phyloP scores from a whole-genome alignment of 2,113 vertebrate species.

The Neodon shergylaensis region DNA sequence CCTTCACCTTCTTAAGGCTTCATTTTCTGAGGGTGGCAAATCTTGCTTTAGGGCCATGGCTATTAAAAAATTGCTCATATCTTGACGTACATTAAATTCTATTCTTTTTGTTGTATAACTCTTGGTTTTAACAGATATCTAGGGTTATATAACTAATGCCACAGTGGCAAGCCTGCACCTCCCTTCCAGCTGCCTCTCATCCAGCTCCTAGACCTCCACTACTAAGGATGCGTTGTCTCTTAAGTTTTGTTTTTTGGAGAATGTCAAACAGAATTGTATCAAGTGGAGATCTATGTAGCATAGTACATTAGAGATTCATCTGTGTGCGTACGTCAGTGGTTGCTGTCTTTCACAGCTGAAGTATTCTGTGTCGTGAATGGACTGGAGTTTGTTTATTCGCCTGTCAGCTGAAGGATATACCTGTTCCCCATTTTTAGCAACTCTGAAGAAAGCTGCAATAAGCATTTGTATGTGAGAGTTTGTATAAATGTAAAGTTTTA shows the following conservation, averaged over 20 bases:
- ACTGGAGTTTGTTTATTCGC: not conserved
- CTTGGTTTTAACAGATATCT: constrained; percentile 36
- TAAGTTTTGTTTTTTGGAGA: constrained; percentile 28
- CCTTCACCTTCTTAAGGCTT: not conserved
- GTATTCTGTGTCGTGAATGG: not conserved
- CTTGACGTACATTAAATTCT: not conserved
- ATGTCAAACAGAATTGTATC: not conserved
- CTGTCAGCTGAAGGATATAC: not conserved
- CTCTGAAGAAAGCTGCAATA: not conserved
- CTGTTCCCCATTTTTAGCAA: constrained; percentile 19
- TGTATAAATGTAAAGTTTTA: not conserved
- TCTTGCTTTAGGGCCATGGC: not conserved
- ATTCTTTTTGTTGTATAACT: not conserved
- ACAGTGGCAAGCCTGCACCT: not conserved
- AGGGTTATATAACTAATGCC: not conserved
- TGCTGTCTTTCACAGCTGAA: not conserved
- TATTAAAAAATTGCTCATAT: constrained; percentile 29
- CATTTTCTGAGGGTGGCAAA: not conserved
- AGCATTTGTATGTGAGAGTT: not conserved
- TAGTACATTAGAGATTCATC: not conserved
- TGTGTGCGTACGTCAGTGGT: not conserved
- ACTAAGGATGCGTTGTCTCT: not conserved
- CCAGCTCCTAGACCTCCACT: not conserved
- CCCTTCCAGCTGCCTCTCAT: not conserved
- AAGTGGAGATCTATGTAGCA: not conserved